Conservation (phyloP, 2,113 vertebrate genomes). For the Pygoscelis adeliae region DNA sequence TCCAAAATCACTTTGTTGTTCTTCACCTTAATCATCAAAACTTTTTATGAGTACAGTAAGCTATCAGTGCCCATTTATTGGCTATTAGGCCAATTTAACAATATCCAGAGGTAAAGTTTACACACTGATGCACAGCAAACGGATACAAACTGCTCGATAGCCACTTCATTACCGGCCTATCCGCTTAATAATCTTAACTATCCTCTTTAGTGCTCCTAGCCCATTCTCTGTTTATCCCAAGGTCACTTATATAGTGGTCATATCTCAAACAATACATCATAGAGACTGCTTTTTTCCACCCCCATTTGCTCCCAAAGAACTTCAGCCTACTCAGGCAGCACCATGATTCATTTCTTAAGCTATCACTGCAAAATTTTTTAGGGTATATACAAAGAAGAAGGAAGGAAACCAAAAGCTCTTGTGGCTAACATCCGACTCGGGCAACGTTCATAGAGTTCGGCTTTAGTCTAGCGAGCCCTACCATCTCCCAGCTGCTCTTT, state of each 20-base stretch:
- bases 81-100: neutral
- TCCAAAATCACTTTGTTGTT: neutral
- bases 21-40: neutral
- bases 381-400: neutral
- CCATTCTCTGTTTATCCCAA: neutral
- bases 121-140: neutral
- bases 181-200: neutral
- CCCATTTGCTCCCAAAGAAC: neutral
- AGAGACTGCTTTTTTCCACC: neutral
- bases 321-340: neutral
- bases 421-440: neutral
- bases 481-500: neutral
- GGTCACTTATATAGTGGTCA: neutral
- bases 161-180: neutral
- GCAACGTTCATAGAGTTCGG: neutral
- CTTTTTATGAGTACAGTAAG: neutral
- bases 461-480: neutral
- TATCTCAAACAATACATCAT: neutral
- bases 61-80: neutral
- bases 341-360: neutral
- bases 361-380: neutral
- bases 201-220: neutral
- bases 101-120: neutral
- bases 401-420: neutral
- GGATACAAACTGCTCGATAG: neutral